Evolutionary conservation across 2,797 vertebrate genomes (phyloP), one percentile per base, ranked within the genome.

Genomic region (Gallinago stenura): DNA sequence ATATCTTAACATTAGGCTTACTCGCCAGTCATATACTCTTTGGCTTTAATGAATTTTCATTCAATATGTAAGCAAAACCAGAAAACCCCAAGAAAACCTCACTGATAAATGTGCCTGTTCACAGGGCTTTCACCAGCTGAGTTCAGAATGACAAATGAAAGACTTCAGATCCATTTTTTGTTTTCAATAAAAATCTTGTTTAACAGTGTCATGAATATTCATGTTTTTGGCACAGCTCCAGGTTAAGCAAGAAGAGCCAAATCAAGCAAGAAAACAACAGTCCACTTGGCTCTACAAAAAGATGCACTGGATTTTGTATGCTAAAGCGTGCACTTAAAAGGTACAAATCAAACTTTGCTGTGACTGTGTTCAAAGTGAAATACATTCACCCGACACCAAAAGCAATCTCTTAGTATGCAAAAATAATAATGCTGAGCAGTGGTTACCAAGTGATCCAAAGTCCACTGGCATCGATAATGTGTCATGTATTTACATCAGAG

Each of bases 101-200:
- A 28, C 83, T n/a, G 57, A 72, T 25, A 37, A 80, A 37, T 13
- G 57, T 51, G 61, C 39, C 72, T 90, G 82, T 82, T 96, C 96
- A 88, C 58, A 90, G 71, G 78, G 54, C 93, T 97, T 90, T 97
- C 71, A 69, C 73, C 30, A 33, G 57, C 82, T 41, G 66, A 72
- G 57, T n/a, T 54, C 57, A 77, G 70, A 81, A 79, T 69, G 89
- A 70, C 96, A 87, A 94, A 96, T 54, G 81, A 83, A 95, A 97
- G 96, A 79, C 94, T 96, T 84, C 30, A 43, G 78, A 95, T 94
- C 71, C 79, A 91, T 89, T 96, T 96, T 97, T 96, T 95, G 89
- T 94, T 96, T 97, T 97, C 95, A 96, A 89, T 96, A 95, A 96
- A 97, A 98, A 97, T 96, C 96, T 93, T 97, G 95, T 97, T 95